These are phyloP conservation scores for Crenichthys baileyi DNA, from an alignment of 2,797 vertebrate species.

Conservation along the genomic window DNA sequence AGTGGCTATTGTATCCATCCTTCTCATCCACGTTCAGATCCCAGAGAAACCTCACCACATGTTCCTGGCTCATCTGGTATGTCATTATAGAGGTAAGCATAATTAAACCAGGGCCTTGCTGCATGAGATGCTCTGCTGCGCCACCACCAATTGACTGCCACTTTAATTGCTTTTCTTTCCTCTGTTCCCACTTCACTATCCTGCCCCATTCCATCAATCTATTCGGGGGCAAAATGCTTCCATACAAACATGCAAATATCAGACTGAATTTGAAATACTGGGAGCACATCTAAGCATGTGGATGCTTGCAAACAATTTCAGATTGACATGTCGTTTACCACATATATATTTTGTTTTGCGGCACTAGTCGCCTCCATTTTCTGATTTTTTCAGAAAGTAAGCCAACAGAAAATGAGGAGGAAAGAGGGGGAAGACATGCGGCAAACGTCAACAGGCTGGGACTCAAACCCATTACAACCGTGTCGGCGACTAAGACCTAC, in stretches of 20 bases:
- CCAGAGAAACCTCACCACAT: constrained; percentile 38
- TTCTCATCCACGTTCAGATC: constrained; percentile 10
- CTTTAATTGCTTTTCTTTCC: constrained; percentile 77
- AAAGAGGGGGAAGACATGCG: no score
- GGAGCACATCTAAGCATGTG: constrained; percentile 16
- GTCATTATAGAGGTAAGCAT: constrained; percentile 37
- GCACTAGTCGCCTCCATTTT: no score
- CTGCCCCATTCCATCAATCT: constrained; percentile 67
- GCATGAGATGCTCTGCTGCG: constrained; percentile 59
- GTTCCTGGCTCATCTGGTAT: constrained; percentile 34
- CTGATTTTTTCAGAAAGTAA: no score
- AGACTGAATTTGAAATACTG: constrained; percentile 16
- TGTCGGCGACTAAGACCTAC: no score
- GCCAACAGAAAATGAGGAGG: no score
- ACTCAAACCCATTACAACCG: no score
- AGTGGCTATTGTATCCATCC: neutral
- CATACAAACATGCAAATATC: constrained; percentile 71
- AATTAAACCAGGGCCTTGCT: constrained; percentile 69
- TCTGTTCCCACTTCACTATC: constrained; percentile 60
- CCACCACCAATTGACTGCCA: constrained; percentile 60
- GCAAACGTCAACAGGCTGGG: no score
- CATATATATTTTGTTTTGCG: neutral
- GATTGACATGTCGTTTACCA: constrained; percentile 5
- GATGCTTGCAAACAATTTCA: constrained; percentile 13
- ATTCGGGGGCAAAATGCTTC: constrained; percentile 50